Evolutionary conservation across 2,888 invertebrate species (phyloP).

Genomic region (Orchesellides sinensis): DNA sequence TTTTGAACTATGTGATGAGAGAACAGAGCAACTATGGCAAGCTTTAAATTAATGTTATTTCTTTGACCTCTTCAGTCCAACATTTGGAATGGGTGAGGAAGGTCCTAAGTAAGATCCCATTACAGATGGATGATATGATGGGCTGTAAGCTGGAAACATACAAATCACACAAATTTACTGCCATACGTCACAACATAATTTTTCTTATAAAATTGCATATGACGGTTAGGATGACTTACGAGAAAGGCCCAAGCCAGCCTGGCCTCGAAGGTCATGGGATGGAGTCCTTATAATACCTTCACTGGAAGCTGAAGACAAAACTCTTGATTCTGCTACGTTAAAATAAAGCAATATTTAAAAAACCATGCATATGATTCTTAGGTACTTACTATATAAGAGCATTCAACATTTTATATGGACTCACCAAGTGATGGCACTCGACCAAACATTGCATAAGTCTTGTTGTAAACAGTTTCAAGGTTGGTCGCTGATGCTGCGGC

Average conservation of each 20-base stretch:
- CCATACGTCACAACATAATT: background rate
- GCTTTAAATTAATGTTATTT: conserved; percentile 21
- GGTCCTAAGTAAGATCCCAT: conserved; percentile 13
- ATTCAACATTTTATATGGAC: background rate
- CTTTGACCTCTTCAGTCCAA: conserved; percentile 18
- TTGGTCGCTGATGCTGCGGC: background rate
- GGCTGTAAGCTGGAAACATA: background rate
- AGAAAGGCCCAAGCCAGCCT: background rate
- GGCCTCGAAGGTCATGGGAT: background rate
- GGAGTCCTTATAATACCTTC: conserved; percentile 4
- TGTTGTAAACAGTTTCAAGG: conserved; percentile 7
- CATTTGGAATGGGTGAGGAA: background rate
- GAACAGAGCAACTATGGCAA: no score
- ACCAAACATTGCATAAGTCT: conserved; percentile 8
- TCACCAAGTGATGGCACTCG: conserved; percentile 14
- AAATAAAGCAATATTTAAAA: background rate
- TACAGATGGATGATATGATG: conserved; percentile 19
- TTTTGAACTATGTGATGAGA: no score
- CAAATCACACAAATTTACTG: background rate
- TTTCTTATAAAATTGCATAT: no score
- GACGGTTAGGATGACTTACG: background rate
- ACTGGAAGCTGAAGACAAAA: background rate
- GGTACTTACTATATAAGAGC: background rate
- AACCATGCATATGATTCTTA: no score
- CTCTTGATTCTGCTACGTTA: background rate